Percentiles rank a stretch among this genome's conserved stretches.
phyloP scores from a whole-genome alignment of 2,888 invertebrate species.

The Macrosoma leucophasiata region DNA sequence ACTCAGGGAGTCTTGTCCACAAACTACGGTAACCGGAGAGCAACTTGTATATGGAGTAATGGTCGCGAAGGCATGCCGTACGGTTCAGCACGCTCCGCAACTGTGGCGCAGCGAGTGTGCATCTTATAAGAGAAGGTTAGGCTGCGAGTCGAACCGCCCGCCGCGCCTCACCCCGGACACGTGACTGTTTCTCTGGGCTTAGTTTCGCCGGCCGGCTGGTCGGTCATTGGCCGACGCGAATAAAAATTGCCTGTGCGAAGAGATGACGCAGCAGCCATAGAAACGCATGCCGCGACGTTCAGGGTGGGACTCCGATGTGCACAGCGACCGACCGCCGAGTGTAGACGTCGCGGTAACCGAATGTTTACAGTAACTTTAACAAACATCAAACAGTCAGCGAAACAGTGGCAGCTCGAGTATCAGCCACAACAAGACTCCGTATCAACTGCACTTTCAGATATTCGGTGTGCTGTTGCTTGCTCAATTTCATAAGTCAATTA shows the following conservation, averaged over 20 bases:
- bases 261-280: conserved; percentile 53
- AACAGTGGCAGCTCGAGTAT: conserved; percentile 32
- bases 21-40: conserved; percentile 43
- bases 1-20: conserved; percentile 55
- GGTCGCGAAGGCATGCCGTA: conserved; percentile 62
- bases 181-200: conserved; percentile 65
- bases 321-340: conserved; percentile 16
- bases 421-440: no score
- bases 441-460: no score
- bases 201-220: conserved; percentile 61
- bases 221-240: conserved; percentile 68
- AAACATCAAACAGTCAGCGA: conserved; percentile 44
- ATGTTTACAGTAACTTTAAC: conserved; percentile 28
- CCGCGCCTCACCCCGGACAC: conserved; percentile 74
- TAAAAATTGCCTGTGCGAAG: conserved; percentile 51
- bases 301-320: conserved; percentile 35
- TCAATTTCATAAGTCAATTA: no score
- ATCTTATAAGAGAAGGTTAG: conserved; percentile 72
- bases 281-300: conserved; percentile 50
- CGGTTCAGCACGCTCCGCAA: conserved; percentile 64
- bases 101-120: conserved; percentile 69
- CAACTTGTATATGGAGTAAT: conserved; percentile 37
- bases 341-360: conserved; percentile 15
- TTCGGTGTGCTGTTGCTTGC: no score
- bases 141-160: conserved; percentile 61